Percentiles rank a stretch among this genome's conserved stretches.
Evolutionary conservation across 2,113 vertebrate genomes (phyloP).

Genomic region (Eclectus roratus): DNA sequence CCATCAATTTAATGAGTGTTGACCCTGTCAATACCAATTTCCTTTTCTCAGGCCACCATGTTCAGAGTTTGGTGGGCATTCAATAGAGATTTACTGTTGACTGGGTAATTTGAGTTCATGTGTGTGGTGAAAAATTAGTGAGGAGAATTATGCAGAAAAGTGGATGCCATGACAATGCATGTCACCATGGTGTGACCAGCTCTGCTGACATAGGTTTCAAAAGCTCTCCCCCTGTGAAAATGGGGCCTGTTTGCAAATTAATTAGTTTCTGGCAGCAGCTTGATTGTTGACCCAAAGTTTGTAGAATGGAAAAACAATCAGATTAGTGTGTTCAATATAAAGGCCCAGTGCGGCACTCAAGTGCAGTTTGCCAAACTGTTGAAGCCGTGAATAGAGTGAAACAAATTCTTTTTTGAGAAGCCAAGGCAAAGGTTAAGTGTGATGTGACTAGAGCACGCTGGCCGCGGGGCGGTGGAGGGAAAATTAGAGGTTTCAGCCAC

Average conservation of each 20-base stretch:
- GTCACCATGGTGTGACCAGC: slow-evolving; percentile 76
- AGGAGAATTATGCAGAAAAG: slow-evolving; percentile 74
- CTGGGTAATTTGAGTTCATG: slow-evolving; percentile 77
- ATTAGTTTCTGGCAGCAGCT: slow-evolving; percentile 84
- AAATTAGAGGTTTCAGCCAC: slow-evolving; percentile 65
- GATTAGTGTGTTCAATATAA: slow-evolving; percentile 82
- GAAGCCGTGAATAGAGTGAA: slow-evolving; percentile 75
- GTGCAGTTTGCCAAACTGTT: slow-evolving; percentile 77
- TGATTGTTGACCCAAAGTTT: slow-evolving; percentile 84
- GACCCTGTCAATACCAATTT: slow-evolving; percentile 71
- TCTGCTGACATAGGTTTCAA: slow-evolving; percentile 78
- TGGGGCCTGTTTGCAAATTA: slow-evolving; percentile 83
- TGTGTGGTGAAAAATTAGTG: slow-evolving; percentile 77
- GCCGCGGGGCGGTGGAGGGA: background rate
- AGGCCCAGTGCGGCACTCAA: slow-evolving; percentile 67
- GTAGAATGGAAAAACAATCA: slow-evolving; percentile 84
- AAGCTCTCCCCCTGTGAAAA: slow-evolving; percentile 82
- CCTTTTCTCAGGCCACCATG: slow-evolving; percentile 61
- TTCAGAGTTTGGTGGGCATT: slow-evolving; percentile 61
- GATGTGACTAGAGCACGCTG: slow-evolving; percentile 75
- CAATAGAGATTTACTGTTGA: slow-evolving; percentile 75
- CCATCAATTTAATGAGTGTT: slow-evolving; percentile 66
- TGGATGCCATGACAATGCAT: slow-evolving; percentile 76
- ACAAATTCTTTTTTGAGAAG: slow-evolving; percentile 77
- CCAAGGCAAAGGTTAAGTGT: slow-evolving; percentile 83